phyloP scores from a whole-genome alignment of 2,888 invertebrate genomes.

The Macroteleia sp. region DNA sequence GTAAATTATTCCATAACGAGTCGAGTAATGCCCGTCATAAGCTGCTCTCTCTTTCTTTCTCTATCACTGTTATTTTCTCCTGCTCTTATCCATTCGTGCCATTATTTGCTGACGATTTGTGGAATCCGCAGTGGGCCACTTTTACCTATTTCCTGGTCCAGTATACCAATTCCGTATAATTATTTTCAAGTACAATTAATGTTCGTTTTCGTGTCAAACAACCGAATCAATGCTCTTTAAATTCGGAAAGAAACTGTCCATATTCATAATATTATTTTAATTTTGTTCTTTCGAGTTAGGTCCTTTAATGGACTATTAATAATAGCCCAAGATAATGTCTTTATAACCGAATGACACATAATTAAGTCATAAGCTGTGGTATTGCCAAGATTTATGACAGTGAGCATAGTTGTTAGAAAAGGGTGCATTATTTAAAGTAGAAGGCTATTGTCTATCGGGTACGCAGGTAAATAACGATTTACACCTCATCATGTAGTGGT shows the following conservation, averaged over 20 bases:
- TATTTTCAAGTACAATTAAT: too few relatives aligned
- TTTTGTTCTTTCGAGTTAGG: too few relatives aligned
- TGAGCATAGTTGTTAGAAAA: constrained; percentile 20
- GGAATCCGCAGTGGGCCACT: too few relatives aligned
- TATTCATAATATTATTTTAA: too few relatives aligned
- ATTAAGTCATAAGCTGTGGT: constrained; percentile 38
- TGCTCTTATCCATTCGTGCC: constrained; percentile 64
- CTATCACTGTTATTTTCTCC: constrained; percentile 11
- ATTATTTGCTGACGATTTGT: constrained; percentile 66
- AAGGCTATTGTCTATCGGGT: constrained; percentile 49
- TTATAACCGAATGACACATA: constrained; percentile 33
- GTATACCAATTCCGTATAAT: too few relatives aligned
- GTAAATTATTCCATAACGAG: constrained; percentile 84
- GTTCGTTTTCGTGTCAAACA: too few relatives aligned
- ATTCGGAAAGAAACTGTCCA: too few relatives aligned
- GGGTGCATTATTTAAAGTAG: constrained; percentile 61
- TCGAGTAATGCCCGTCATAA: constrained; percentile 83
- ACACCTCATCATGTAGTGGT: constrained; percentile 58
- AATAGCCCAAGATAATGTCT: constrained; percentile 21
- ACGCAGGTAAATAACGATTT: constrained; percentile 59
- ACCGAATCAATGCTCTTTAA: too few relatives aligned
- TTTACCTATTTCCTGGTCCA: too few relatives aligned
- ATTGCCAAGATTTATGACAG: constrained; percentile 32
- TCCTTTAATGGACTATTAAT: too few relatives aligned
- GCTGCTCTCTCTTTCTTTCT: constrained; percentile 71